Conservation (phyloP, 2,113 vertebrate genomes). For the Ophthalmotilapia sp. region DNA sequence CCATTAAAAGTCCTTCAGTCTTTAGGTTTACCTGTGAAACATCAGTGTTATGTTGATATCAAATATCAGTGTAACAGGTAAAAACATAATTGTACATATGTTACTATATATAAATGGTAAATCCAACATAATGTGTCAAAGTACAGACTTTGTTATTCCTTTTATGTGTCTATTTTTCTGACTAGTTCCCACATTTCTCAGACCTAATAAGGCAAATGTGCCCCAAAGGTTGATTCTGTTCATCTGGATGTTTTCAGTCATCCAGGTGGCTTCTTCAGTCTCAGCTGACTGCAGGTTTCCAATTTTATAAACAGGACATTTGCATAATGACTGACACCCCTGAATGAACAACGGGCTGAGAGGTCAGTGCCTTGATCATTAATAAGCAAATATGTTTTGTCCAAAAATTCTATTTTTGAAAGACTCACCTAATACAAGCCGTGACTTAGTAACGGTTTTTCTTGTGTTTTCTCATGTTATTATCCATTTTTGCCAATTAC, state of each 20-base stretch:
- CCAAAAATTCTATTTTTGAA: not conserved
- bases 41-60: not conserved
- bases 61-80: not conserved
- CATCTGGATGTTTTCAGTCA: not conserved
- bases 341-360: not conserved
- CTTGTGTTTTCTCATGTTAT: not conserved
- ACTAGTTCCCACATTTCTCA: not conserved
- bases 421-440: not conserved
- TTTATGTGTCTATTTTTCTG: not conserved
- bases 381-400: not conserved
- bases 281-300: not conserved
- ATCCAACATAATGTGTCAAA: not conserved
- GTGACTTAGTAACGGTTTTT: not conserved
- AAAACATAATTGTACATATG: not conserved
- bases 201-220: not conserved
- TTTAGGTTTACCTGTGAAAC: not conserved
- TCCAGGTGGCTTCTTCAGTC: not conserved
- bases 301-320: not conserved
- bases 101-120: not conserved
- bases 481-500: not conserved
- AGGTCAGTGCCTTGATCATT: not conserved
- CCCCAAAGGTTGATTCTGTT: not conserved
- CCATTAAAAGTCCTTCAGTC: not conserved
- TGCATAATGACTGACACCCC: not conserved
- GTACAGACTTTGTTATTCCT: not conserved